phyloP scores from a whole-genome alignment of 2,888 invertebrate genomes.

The Apodemia duryi region DNA sequence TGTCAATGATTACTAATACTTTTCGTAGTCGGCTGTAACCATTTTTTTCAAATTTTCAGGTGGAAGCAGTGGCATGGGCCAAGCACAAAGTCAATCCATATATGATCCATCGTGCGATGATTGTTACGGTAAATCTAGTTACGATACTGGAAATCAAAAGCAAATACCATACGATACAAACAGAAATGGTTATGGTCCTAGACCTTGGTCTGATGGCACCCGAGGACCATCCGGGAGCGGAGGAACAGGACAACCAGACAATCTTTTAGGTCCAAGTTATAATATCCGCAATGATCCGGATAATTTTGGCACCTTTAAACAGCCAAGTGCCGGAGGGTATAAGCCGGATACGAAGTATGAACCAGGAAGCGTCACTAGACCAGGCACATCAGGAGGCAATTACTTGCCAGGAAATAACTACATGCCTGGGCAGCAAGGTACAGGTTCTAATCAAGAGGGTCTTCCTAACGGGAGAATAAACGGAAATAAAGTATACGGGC shows the following conservation, averaged over 20 bases:
- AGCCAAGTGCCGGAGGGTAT: slow-evolving; percentile 15
- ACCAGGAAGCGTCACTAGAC: not conserved
- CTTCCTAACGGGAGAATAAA: not conserved
- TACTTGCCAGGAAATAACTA: slow-evolving; percentile 13
- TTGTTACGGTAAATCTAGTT: slow-evolving; percentile 65
- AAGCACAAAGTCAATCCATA: slow-evolving; percentile 91
- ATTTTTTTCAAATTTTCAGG: slow-evolving; percentile 65
- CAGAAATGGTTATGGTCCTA: slow-evolving; percentile 21
- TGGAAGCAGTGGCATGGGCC: slow-evolving; percentile 91
- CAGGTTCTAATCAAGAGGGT: not conserved
- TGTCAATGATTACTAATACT: too few relatives aligned
- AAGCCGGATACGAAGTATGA: not conserved
- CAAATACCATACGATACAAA: slow-evolving; percentile 33
- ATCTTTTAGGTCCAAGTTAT: not conserved
- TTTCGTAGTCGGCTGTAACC: not conserved
- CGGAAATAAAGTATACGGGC: not conserved
- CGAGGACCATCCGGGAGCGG: slow-evolving; percentile 26
- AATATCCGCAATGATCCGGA: not conserved
- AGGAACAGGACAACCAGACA: slow-evolving; percentile 15
- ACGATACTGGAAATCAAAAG: slow-evolving; percentile 42
- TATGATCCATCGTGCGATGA: slow-evolving; percentile 84
- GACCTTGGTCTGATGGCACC: slow-evolving; percentile 23
- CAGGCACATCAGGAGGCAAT: not conserved
- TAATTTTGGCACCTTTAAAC: not conserved
- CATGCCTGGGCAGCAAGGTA: slow-evolving; percentile 12